phyloP scores from a whole-genome alignment of 2,113 vertebrate species.

The Abramis brama region DNA sequence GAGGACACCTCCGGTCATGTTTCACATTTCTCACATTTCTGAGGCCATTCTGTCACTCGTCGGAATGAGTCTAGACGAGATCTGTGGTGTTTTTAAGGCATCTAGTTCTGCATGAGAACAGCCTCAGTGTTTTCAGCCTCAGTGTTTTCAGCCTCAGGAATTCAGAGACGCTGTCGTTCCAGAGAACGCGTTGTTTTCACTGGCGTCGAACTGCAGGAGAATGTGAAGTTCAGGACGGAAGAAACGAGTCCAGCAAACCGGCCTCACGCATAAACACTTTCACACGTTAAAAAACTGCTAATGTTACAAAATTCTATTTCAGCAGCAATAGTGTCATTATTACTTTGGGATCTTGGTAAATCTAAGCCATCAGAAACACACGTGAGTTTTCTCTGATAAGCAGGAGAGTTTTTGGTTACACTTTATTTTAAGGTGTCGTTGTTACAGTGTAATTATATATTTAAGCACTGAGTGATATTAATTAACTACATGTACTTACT shows the following conservation, averaged over 20 bases:
- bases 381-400: too few relatives aligned
- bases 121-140: not conserved
- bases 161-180: conserved; percentile 11
- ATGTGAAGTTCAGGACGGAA: not conserved
- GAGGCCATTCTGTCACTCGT: too few relatives aligned
- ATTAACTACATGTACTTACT: too few relatives aligned
- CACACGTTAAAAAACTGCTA: too few relatives aligned
- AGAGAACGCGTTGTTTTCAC: conserved; percentile 23
- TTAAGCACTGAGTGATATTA: too few relatives aligned
- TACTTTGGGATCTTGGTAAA: not conserved
- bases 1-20: too few relatives aligned
- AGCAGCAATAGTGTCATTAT: not conserved
- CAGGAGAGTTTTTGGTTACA: too few relatives aligned
- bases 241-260: not conserved
- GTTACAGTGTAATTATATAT: too few relatives aligned
- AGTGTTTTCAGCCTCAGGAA: conserved; percentile 19
- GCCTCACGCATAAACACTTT: too few relatives aligned
- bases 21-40: too few relatives aligned
- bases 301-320: not conserved
- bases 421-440: too few relatives aligned
- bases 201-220: conserved; percentile 25
- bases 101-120: not conserved
- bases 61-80: not conserved
- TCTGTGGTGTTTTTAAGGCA: not conserved
- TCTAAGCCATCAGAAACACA: not conserved